These are phyloP conservation scores for Heliconius hortense DNA, from an alignment of 2,888 invertebrate genomes.

Conservation along the genomic window DNA sequence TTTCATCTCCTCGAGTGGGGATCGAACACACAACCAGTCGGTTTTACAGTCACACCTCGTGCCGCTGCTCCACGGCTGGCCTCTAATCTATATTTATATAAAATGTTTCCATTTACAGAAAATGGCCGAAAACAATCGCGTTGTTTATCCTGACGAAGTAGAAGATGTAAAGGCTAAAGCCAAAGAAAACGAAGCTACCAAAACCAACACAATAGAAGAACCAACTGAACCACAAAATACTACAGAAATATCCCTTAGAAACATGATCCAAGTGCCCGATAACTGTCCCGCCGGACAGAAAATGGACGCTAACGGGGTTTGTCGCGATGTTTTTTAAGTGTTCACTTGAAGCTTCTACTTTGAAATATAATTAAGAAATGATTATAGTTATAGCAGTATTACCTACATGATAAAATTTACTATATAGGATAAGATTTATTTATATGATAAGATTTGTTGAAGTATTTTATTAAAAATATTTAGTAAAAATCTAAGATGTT, in stretches of 20 bases:
- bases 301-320: conserved; percentile 51
- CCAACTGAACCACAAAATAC: conserved; percentile 36
- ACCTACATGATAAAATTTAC: background rate
- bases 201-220: conserved; percentile 53
- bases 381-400: background rate
- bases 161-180: conserved; percentile 51
- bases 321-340: conserved; percentile 51
- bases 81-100: no score
- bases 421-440: background rate
- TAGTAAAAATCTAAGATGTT: background rate
- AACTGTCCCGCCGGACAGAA: conserved; percentile 53
- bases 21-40: no score
- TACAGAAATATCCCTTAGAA: conserved; percentile 47
- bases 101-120: conserved; percentile 45
- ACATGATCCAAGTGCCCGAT: conserved; percentile 56
- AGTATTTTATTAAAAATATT: conserved; percentile 3
- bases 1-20: no score
- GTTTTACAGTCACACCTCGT: no score
- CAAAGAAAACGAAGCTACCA: conserved; percentile 45
- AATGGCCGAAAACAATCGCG: conserved; percentile 65
- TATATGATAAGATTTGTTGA: background rate
- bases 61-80: no score
- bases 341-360: background rate
- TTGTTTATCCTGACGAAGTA: conserved; percentile 67
- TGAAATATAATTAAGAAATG: background rate